phyloP scores from a whole-genome alignment of 2,797 vertebrate species.

The Vespertilio murinus region DNA sequence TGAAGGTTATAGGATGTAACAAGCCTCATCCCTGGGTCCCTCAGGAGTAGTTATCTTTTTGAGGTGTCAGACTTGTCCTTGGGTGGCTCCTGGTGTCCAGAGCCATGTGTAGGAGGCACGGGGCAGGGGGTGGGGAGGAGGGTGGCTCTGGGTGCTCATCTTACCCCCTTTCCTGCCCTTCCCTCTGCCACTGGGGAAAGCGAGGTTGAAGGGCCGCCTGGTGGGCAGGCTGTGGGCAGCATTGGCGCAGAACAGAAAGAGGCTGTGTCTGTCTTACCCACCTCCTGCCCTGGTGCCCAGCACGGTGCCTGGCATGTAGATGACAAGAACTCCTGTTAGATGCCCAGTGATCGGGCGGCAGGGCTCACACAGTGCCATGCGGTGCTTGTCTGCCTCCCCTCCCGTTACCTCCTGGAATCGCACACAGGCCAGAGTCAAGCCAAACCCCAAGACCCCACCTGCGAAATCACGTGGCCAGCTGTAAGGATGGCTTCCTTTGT shows the following conservation, averaged over 20 bases:
- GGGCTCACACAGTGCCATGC: accelerated
- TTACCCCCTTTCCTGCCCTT: background rate
- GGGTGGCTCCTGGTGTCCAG: background rate
- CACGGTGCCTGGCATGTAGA: accelerated
- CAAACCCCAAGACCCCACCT: background rate
- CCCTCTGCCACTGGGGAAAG: background rate
- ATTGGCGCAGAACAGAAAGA: background rate
- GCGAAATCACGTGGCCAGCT: background rate
- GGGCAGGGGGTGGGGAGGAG: background rate
- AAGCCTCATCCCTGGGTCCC: background rate
- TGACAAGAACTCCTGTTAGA: background rate
- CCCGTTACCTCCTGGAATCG: background rate
- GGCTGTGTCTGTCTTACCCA: background rate
- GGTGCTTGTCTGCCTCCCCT: background rate
- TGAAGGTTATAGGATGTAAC: slow-evolving; percentile 13
- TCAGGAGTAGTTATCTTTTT: background rate
- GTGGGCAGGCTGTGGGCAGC: background rate
- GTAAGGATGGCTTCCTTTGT: background rate
- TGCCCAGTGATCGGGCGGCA: accelerated
- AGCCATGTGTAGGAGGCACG: background rate
- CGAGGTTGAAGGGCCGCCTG: background rate
- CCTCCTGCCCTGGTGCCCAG: background rate
- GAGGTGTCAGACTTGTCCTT: background rate
- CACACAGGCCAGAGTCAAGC: background rate
- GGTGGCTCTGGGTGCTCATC: background rate